phyloP scores from a whole-genome alignment of 2,113 vertebrate species.

The Cheilinus undulatus region DNA sequence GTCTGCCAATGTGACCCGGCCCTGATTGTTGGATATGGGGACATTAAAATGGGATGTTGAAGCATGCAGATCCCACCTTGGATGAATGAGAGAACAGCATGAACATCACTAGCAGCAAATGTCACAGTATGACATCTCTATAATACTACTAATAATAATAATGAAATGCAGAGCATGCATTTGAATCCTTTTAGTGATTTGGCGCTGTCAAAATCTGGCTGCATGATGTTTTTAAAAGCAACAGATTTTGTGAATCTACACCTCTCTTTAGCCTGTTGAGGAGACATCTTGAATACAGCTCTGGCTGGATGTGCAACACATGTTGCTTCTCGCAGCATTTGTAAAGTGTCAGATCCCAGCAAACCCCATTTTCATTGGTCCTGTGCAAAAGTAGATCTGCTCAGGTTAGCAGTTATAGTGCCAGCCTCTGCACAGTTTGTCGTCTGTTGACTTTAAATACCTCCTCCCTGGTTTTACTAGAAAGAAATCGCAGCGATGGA shows the following conservation, averaged over 20 bases:
- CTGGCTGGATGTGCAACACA: neutral
- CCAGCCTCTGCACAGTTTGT: neutral
- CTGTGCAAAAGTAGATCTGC: neutral
- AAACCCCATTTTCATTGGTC: neutral
- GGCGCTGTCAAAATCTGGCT: neutral
- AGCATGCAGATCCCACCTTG: no score
- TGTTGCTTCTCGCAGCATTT: neutral
- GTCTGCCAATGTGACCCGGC: no score
- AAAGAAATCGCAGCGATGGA: conserved; percentile 41
- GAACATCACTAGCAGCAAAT: no score
- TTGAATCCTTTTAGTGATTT: neutral
- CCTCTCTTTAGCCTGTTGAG: neutral
- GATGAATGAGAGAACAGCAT: no score
- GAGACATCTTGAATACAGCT: neutral
- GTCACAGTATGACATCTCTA: no score
- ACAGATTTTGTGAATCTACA: conserved; percentile 4
- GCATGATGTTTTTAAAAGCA: neutral
- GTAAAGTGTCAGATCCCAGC: neutral
- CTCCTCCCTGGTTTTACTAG: conserved; percentile 20
- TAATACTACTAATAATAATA: no score
- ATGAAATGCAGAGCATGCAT: no score
- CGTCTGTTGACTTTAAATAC: neutral
- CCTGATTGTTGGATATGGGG: no score
- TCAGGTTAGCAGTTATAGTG: neutral
- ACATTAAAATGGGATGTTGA: no score